A percentile compares a stretch with the other conserved stretches of the same genome.
Conservation (phyloP, 1,140 invertebrate species). For the Vanessa tameamea region DNA sequence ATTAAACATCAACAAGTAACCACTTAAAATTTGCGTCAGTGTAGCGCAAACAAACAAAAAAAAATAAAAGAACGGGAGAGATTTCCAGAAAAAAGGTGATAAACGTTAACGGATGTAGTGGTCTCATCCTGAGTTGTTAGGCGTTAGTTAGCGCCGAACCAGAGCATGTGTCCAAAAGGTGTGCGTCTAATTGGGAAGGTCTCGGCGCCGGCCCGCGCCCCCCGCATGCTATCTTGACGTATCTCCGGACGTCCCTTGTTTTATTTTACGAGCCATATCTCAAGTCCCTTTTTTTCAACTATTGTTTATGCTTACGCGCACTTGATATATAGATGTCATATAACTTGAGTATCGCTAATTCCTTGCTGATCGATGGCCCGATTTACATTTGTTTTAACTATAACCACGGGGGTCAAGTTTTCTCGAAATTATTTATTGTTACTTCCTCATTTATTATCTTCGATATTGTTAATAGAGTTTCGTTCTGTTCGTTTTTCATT, state of each 20-base stretch:
- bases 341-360: constrained; percentile 59
- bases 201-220: constrained; percentile 56
- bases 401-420: neutral
- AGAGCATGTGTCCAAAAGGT: constrained; percentile 78
- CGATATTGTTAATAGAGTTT: neutral
- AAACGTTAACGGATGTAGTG: constrained; percentile 72
- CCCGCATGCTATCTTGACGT: constrained; percentile 77
- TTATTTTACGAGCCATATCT: constrained; percentile 77
- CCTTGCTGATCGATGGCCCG: constrained; percentile 43
- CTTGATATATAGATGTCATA: constrained; percentile 70
- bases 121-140: constrained; percentile 58
- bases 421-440: neutral
- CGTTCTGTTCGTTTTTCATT: neutral
- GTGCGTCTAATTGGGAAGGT: constrained; percentile 75
- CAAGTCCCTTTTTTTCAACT: constrained; percentile 63
- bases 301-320: constrained; percentile 64
- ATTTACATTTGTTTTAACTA: neutral
- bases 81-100: constrained; percentile 63
- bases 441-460: constrained; percentile 4
- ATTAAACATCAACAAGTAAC: constrained; percentile 15
- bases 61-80: constrained; percentile 25
- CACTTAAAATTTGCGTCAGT: constrained; percentile 15
- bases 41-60: neutral
- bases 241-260: constrained; percentile 77
- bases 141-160: constrained; percentile 64